Base-by-base conservation (phyloP, 2,797 vertebrate species). In the Amblyopsis hoosieri region DNA sequence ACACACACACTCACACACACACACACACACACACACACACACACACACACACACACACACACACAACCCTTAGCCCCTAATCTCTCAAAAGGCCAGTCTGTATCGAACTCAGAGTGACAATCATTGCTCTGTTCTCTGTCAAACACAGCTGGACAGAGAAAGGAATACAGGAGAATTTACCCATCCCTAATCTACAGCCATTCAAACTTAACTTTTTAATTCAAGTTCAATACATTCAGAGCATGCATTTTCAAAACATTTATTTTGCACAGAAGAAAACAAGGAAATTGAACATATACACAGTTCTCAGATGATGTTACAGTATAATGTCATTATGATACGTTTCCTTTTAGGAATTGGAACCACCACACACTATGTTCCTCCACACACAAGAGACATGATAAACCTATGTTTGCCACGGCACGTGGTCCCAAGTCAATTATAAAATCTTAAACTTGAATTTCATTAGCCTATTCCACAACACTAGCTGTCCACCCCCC, bases 71-170 rank as follows among this genome's bases (percentile, higher is more conserved):
- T 69, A 67, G 74, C 58, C 67, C 72, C 74, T 86, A 85, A 86
- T 86, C 84, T 86, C 71, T 89, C 78, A 89, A 90, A 90, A 91
- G 90, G 78, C 78, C 76, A 72, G 85, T 89, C 85, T 90, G 87
- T 90, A 88, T 85, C 56, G 81, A 86, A 84, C 81, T 79, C 79
- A 65, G 66, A 75, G 74, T 89, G 81, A 92, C 91, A 93, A 93
- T 91, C 84, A 87, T 77, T 67, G 85, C 82, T 84, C 85, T 93
- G 91, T 93, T 88, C 80, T 69, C 67, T 76, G 69, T 76, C 69
- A 74, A 74, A 73, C 91, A 91, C 90, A 92, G 91, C 90, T 92
- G 91, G 89, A 90, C 74, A 70, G 76, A 91, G 66, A 74, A 71
- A 70, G 71, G 85, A 82, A 73, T 62, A 75, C 63, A 74, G 80